A percentile compares a stretch with the other conserved stretches of the same genome.
phyloP scores from a whole-genome alignment of 2,797 vertebrate species.

The Mormyrus proboscirostris region DNA sequence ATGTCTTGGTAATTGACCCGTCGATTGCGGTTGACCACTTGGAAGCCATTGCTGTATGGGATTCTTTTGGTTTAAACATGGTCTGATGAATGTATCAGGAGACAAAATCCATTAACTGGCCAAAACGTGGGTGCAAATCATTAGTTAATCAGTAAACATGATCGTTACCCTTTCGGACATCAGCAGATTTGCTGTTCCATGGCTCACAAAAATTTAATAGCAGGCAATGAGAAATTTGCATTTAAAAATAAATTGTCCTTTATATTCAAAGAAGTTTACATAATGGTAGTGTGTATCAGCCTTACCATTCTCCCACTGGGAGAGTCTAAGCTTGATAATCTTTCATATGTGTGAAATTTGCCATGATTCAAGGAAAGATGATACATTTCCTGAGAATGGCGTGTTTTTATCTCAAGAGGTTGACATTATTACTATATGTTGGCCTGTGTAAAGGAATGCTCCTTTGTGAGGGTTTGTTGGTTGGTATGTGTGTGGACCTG shows the following conservation, averaged over 20 bases:
- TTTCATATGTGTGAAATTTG: not conserved
- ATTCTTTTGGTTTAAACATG: not conserved
- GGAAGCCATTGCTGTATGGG: not conserved
- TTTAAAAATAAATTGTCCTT: not conserved
- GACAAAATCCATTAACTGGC: not conserved
- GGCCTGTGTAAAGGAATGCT: not conserved
- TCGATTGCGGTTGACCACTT: not conserved
- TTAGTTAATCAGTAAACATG: not conserved
- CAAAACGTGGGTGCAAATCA: not conserved
- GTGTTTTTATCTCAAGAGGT: not conserved
- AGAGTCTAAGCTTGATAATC: not conserved
- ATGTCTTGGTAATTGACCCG: not conserved
- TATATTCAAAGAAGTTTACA: not conserved
- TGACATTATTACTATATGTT: not conserved
- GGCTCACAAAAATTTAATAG: not conserved
- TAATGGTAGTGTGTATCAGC: not conserved
- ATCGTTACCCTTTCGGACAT: not conserved
- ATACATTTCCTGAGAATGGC: not conserved
- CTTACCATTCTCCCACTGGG: not conserved
- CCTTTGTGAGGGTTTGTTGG: not conserved
- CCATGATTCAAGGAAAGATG: not conserved
- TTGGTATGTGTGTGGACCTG: not conserved
- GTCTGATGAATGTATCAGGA: not conserved
- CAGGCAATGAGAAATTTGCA: not conserved
- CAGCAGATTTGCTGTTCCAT: not conserved